Evolutionary conservation across 2,888 invertebrate species (phyloP).

Genomic region (Lumbricus terrestris): DNA sequence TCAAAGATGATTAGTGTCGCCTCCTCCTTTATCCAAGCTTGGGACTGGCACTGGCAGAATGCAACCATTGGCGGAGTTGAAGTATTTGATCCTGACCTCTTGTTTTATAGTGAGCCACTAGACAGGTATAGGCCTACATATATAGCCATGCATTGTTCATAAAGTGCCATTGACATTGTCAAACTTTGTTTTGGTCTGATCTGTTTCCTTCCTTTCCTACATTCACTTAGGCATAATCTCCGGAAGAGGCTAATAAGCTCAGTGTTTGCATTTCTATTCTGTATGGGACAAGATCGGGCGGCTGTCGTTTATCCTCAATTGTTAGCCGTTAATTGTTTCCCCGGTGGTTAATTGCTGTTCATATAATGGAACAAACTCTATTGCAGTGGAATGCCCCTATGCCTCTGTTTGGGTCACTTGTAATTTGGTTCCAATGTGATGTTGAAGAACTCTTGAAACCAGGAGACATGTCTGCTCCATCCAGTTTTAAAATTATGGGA

Average conservation of each 20-base stretch:
- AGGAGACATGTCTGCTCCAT: background rate
- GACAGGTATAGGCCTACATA: too few relatives aligned
- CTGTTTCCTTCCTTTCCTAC: background rate
- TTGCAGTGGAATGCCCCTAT: background rate
- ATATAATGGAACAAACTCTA: too few relatives aligned
- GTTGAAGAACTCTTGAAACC: background rate
- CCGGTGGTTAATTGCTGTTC: background rate
- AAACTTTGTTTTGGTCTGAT: background rate
- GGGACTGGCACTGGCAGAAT: too few relatives aligned
- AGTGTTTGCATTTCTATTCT: background rate
- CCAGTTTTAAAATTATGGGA: background rate
- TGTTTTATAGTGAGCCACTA: too few relatives aligned
- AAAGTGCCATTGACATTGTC: background rate
- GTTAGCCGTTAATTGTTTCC: background rate
- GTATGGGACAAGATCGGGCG: background rate
- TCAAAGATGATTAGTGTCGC: too few relatives aligned
- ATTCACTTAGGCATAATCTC: background rate
- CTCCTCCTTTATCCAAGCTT: too few relatives aligned
- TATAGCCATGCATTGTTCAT: background rate
- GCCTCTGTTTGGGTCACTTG: background rate
- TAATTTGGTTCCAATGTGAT: background rate
- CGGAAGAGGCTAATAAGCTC: background rate
- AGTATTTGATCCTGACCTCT: too few relatives aligned
- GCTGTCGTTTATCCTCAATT: background rate
- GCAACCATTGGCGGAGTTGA: too few relatives aligned